Percentiles rank a stretch among this genome's conserved stretches.
These are phyloP conservation scores for Cheilosia urbana DNA, from an alignment of 2,888 invertebrate species.

Conservation along the genomic window DNA sequence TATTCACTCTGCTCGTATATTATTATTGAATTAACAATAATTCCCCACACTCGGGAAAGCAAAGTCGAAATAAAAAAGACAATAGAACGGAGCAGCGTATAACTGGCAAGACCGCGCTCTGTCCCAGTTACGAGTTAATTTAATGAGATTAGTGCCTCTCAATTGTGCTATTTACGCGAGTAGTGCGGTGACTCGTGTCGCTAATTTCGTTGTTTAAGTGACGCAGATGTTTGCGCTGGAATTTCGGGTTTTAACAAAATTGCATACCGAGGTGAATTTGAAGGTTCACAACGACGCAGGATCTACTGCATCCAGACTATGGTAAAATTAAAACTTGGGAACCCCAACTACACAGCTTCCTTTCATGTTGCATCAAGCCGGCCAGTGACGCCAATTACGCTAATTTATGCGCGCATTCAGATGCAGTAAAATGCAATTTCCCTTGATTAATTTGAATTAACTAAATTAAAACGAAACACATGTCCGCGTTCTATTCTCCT, in stretches of 20 bases:
- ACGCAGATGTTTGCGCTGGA: slow-evolving; percentile 49
- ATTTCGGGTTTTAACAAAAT: slow-evolving; percentile 3
- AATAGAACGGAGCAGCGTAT: slow-evolving; percentile 53
- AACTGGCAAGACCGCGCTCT: slow-evolving; percentile 68
- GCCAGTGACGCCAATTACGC: slow-evolving; percentile 64
- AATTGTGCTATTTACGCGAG: slow-evolving; percentile 70
- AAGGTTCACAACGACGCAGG: no score
- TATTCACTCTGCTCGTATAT: slow-evolving; percentile 11
- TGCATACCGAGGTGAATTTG: not conserved
- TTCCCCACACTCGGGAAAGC: slow-evolving; percentile 56
- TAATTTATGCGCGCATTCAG: slow-evolving; percentile 74
- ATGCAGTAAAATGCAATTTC: slow-evolving; percentile 79
- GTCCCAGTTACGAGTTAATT: slow-evolving; percentile 75
- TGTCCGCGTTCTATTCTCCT: slow-evolving; percentile 64
- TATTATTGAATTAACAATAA: slow-evolving; percentile 72
- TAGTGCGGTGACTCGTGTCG: slow-evolving; percentile 73
- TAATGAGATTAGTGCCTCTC: slow-evolving; percentile 76
- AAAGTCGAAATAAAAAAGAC: slow-evolving; percentile 38
- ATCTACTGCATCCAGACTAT: not conserved
- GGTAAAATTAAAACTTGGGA: slow-evolving; percentile 39
- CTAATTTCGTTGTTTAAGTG: slow-evolving; percentile 67
- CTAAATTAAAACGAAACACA: slow-evolving; percentile 82
- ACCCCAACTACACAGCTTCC: slow-evolving; percentile 17
- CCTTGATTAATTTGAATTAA: slow-evolving; percentile 83
- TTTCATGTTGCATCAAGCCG: slow-evolving; percentile 48